Percentiles rank a stretch among this genome's conserved stretches.
These are phyloP conservation scores for Apistogramma diplotaenia DNA, from an alignment of 2,113 vertebrate species.

Conservation along the genomic window DNA sequence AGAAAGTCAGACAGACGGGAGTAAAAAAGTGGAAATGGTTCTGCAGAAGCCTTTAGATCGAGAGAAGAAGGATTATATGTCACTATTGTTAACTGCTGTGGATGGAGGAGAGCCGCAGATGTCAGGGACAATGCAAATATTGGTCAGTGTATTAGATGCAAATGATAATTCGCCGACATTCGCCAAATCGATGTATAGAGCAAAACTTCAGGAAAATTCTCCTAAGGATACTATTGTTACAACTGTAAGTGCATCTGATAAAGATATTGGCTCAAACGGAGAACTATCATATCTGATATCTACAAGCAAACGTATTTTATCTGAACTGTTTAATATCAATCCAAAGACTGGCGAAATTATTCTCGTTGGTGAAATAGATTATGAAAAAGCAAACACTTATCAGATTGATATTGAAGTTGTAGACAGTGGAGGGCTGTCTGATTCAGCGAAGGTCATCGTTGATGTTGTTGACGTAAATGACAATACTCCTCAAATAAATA, in stretches of 20 bases:
- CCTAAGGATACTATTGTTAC: slow-evolving; percentile 39
- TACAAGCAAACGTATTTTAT: slow-evolving; percentile 26
- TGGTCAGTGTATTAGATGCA: slow-evolving; percentile 8
- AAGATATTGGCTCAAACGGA: slow-evolving; percentile 75
- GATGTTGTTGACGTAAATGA: slow-evolving; percentile 79
- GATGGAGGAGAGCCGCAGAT: slow-evolving; percentile 60
- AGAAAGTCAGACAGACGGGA: slow-evolving; percentile 41
- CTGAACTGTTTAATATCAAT: slow-evolving; percentile 70
- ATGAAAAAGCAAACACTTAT: slow-evolving; percentile 68
- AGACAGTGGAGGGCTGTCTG: slow-evolving; percentile 66
- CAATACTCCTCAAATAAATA: slow-evolving; percentile 70
- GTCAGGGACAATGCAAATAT: slow-evolving; percentile 51
- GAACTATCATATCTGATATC: slow-evolving; percentile 74
- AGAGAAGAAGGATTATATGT: slow-evolving; percentile 15
- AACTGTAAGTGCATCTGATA: slow-evolving; percentile 75
- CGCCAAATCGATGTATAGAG: slow-evolving; percentile 52
- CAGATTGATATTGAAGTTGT: slow-evolving; percentile 70
- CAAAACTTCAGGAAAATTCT: slow-evolving; percentile 66
- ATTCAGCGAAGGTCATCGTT: slow-evolving; percentile 69
- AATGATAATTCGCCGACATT: slow-evolving; percentile 66
- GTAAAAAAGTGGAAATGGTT: slow-evolving; percentile 33
- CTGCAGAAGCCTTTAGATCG: slow-evolving; percentile 49
- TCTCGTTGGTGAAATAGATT: slow-evolving; percentile 66
- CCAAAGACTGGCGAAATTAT: slow-evolving; percentile 63
- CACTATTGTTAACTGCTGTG: slow-evolving; percentile 34